Percentiles rank a stretch among this genome's conserved stretches.
Conservation (phyloP, 2,888 invertebrate genomes). For the Agonopterix heracliana region DNA sequence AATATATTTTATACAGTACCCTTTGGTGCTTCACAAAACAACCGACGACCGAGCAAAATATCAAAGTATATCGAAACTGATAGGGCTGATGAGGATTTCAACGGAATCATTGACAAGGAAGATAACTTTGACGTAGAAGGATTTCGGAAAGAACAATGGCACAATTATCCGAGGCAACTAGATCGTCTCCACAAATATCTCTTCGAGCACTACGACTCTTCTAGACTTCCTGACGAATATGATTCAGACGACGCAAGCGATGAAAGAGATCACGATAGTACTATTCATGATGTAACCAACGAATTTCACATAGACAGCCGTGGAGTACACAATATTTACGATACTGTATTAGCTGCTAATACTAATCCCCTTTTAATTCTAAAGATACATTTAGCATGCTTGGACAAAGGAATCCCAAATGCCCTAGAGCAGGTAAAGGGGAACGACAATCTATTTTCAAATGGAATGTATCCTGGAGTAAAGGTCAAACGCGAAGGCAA, state of each 20-base stretch:
- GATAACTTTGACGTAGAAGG: slow-evolving; percentile 48
- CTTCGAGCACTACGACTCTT: slow-evolving; percentile 25
- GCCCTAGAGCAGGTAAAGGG: no score
- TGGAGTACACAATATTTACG: slow-evolving; percentile 31
- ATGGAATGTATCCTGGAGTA: slow-evolving; percentile 31
- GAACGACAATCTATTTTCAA: slow-evolving; percentile 10
- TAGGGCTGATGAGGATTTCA: slow-evolving; percentile 31
- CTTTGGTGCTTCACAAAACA: slow-evolving; percentile 19
- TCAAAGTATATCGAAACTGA: slow-evolving; percentile 24
- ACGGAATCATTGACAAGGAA: slow-evolving; percentile 31
- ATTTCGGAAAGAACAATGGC: slow-evolving; percentile 62
- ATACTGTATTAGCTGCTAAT: slow-evolving; percentile 34
- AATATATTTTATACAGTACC: slow-evolving; percentile 44
- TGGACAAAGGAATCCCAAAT: slow-evolving; percentile 35
- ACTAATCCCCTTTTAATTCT: slow-evolving; percentile 47
- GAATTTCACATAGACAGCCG: slow-evolving; percentile 34
- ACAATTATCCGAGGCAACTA: slow-evolving; percentile 59
- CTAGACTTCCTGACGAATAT: slow-evolving; percentile 36
- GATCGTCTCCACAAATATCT: slow-evolving; percentile 51
- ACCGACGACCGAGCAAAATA: slow-evolving; percentile 20
- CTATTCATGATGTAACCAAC: slow-evolving; percentile 26
- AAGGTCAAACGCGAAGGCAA: slow-evolving; percentile 47
- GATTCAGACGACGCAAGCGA: slow-evolving; percentile 26
- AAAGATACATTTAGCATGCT: slow-evolving; percentile 52
- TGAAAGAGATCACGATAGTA: slow-evolving; percentile 18